Percentiles rank a stretch among this genome's conserved stretches.
Conservation (phyloP, 1,140 invertebrate genomes). For the Anoplophora glabripennis region DNA sequence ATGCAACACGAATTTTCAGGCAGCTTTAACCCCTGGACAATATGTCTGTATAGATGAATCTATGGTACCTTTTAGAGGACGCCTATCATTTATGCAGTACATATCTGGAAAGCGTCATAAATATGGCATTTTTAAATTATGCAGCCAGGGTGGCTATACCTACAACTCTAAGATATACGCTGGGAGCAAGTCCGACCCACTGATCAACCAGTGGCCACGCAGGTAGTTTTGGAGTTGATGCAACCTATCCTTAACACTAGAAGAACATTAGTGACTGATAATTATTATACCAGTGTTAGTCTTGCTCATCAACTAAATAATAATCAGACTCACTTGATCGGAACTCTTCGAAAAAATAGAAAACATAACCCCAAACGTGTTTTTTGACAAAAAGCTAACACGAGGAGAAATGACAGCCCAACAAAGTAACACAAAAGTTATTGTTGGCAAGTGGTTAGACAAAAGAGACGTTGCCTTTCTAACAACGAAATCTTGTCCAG, state of each 20-base stretch:
- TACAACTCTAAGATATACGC: conserved; percentile 43
- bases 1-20: conserved; percentile 27
- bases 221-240: conserved; percentile 6
- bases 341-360: conserved; percentile 47
- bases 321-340: conserved; percentile 50
- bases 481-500: too few species aligned
- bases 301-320: conserved; percentile 47
- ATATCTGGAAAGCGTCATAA: conserved; percentile 16
- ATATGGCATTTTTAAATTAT: conserved; percentile 48
- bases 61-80: conserved; percentile 17
- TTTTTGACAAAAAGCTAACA: conserved; percentile 42
- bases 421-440: conserved; percentile 48
- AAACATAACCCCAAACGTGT: conserved; percentile 44
- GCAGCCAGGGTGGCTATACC: conserved; percentile 43
- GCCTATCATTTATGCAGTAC: conserved; percentile 16
- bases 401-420: conserved; percentile 46
- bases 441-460: conserved; percentile 25
- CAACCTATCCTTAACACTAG: conserved; percentile 7
- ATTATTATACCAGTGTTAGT: conserved; percentile 48
- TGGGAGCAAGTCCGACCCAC: conserved; percentile 26
- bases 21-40: conserved; percentile 24
- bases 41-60: conserved; percentile 16
- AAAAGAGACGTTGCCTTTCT: conserved; percentile 23
- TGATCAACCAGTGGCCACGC: background rate
- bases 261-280: conserved; percentile 30